Base-by-base conservation (phyloP, 2,888 invertebrate species). In the Chrysolina oricalcia region DNA sequence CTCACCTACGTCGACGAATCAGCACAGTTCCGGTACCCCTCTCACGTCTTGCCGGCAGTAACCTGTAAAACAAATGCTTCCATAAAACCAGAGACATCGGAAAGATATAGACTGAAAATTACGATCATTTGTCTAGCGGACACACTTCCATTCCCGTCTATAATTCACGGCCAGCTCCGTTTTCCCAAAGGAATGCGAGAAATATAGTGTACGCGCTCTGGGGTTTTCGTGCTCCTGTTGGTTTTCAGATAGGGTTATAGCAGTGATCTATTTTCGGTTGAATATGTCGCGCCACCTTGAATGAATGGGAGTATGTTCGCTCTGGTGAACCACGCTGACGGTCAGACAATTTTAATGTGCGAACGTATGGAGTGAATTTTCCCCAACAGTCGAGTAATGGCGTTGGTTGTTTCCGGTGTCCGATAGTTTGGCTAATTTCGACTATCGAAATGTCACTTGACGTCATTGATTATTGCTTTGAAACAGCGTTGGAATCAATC, bases 241-340 rank as follows among this genome's bases (percentile, higher is more conserved):
- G 10, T 8, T 53, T 21, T 21, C 19, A 53, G 11, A 21, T 53
- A 19, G 53, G 53, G 53, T 53, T 53, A 53, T 53, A 23, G 13
- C 19, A 23, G 53, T 23, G 21, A 53, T 53, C 53, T 53, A 21
- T 53, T 53, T 53, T 21, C 53, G 53, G 53, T 53, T 53, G 19
- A 53, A 53, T 53, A 53, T 53, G 53, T 53, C 53, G 53, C 21
- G 21, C 19, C 21, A 21, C 23, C 23, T 53, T 21, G 11, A 53
- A 53, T 10, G 11, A 53, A 53, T 53, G 50, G 19, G 6, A 6
- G 8, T n/a, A 3, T 11, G 11, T n/a, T 11, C 53, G 13, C 13
- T 19, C 19, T 5, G 53, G 21, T 53, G 13, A 53, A 53, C 21
- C 19, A 48, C 48, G 6, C 13, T 4, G 15, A 53, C 19, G 53